Base-by-base conservation (phyloP, 2,113 vertebrate species). In the Oreocharis arfaki region DNA sequence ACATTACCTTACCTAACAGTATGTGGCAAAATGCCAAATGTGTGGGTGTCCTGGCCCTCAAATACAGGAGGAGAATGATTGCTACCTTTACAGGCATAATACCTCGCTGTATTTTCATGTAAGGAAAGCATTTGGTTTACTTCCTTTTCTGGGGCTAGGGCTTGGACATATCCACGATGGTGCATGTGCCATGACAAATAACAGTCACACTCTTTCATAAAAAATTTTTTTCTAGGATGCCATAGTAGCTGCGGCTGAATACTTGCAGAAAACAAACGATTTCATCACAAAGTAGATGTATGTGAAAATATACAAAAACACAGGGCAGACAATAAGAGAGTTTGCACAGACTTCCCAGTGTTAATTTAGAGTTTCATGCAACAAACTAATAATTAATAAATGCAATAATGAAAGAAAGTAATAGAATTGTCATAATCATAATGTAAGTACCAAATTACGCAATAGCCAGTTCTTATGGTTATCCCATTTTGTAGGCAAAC, bases 11-110 rank as follows among this genome's bases (percentile, higher is more conserved):
- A 90, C 76, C 90, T 88, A 92, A 92, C 83, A 77, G 71, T 27
- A 49, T 41, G 37, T 90, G 96, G 93, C 96, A 90, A 75, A 21
- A 9, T 41, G 93, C 92, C 96, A 94, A 88, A 75, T 49, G 86
- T 81, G 95, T 96, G 93, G 88, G 90, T 93, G 92, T 95, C 76
- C 90, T 97, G 96, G 95, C 64, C 88, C 37, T 95, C 88, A 92
- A 89, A 74, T 33, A 49, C 8, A 74, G 14, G 6, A 88, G 63
- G 47, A 92, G 71, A 90, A 68, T 32, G 71, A 92, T 28, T 35
- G 68, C 69, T 92, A 92, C 88, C 55, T 92, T 89, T 39, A 22
- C 49, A 85, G 49, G 12, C 85, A 71, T 26, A 68, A 78, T 70
- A 86, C n/a, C 44, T 92, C 56, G 37, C 28, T 90, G 28, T 32